A percentile compares a stretch with the other conserved stretches of the same genome.
phyloP scores from a whole-genome alignment of 2,797 vertebrate species.

The Poecile montanus region DNA sequence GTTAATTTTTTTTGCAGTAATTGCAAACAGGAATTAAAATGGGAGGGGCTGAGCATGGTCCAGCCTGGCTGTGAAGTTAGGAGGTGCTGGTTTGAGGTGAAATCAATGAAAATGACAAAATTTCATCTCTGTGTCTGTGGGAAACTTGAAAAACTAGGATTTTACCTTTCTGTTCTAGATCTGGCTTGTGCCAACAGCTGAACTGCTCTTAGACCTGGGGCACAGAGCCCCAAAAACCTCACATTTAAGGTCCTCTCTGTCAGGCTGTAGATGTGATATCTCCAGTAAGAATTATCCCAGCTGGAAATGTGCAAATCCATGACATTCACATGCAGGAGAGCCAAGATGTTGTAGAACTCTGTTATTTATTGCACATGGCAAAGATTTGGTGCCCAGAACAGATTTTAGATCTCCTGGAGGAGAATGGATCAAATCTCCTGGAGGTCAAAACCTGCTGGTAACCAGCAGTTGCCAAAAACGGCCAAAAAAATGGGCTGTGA shows the following conservation, averaged over 20 bases:
- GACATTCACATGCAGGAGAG: background rate
- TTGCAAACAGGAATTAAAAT: background rate
- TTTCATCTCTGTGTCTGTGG: background rate
- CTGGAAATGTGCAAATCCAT: background rate
- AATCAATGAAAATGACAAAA: background rate
- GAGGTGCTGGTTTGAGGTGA: background rate
- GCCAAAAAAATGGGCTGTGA: background rate
- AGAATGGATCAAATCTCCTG: background rate
- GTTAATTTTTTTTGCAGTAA: background rate
- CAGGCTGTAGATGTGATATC: background rate
- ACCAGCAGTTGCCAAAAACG: accelerated
- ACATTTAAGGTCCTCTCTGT: background rate
- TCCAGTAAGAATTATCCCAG: background rate
- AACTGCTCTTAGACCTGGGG: background rate
- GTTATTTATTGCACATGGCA: background rate
- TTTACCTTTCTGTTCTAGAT: background rate
- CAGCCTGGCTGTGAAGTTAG: background rate
- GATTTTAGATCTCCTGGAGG: background rate
- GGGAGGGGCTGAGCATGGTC: background rate
- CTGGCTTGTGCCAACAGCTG: background rate
- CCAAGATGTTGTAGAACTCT: accelerated
- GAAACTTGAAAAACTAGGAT: background rate
- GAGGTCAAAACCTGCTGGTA: background rate
- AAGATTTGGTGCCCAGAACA: background rate
- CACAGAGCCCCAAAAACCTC: background rate